These are phyloP conservation scores for Unio pictorum DNA, from an alignment of 2,888 invertebrate genomes.

Conservation along the genomic window DNA sequence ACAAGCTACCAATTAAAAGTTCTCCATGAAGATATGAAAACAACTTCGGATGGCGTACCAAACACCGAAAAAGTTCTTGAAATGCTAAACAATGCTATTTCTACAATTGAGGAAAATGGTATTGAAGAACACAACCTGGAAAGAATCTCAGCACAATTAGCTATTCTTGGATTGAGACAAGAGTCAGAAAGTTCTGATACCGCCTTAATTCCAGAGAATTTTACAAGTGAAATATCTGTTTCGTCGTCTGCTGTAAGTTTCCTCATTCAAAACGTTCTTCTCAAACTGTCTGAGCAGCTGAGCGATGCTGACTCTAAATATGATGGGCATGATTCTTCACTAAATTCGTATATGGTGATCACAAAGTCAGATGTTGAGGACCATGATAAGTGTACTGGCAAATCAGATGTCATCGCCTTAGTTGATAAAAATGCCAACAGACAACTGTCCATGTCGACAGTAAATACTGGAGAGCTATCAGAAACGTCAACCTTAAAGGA, in stretches of 20 bases:
- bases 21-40: not conserved
- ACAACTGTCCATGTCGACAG: slow-evolving; percentile 12
- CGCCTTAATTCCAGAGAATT: slow-evolving; percentile 2
- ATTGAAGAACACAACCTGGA: slow-evolving; percentile 24
- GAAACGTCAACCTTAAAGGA: not conserved
- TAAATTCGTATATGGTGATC: too few species aligned
- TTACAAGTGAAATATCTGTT: slow-evolving; percentile 13
- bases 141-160: slow-evolving; percentile 26
- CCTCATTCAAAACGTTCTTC: slow-evolving; percentile 19
- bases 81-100: slow-evolving; percentile 24
- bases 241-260: slow-evolving; percentile 18
- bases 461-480: slow-evolving; percentile 1
- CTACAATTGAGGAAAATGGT: slow-evolving; percentile 18
- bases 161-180: slow-evolving; percentile 23
- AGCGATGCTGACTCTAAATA: not conserved
- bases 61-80: slow-evolving; percentile 13
- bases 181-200: slow-evolving; percentile 8
- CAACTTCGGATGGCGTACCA: slow-evolving; percentile 2
- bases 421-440: slow-evolving; percentile 25
- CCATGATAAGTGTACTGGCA: too few species aligned
- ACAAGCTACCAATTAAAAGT: slow-evolving; percentile 12
- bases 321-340: not conserved
- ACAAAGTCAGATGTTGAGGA: too few species aligned
- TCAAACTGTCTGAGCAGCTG: slow-evolving; percentile 16
- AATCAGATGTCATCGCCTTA: too few species aligned